Evolutionary conservation across 92 coral and sea anemone species (phyloP).

Genomic region (Phenganax marumi): DNA sequence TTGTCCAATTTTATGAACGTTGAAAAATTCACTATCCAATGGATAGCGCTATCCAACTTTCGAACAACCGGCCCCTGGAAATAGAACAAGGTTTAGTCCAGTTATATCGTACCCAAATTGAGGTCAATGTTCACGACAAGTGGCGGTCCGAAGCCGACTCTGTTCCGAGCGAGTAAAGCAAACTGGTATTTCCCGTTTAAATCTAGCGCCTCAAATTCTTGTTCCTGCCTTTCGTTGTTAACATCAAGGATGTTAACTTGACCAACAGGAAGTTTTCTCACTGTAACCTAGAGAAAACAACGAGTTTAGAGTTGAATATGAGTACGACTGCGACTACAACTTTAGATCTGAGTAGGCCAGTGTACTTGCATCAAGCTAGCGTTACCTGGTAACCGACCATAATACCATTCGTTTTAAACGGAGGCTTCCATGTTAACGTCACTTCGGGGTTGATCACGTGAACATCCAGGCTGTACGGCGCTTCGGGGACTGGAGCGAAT

Average conservation of each 20-base stretch:
- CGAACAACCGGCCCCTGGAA: no score
- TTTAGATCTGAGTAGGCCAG: slow-evolving; percentile 3
- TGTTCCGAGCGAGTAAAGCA: slow-evolving; percentile 76
- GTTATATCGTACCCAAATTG: slow-evolving; percentile 61
- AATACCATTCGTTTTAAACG: slow-evolving; percentile 65
- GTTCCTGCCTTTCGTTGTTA: background rate
- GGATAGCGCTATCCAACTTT: no score
- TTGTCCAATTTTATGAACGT: background rate
- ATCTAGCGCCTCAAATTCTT: slow-evolving; percentile 63
- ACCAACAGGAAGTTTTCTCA: slow-evolving; percentile 43
- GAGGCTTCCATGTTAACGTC: slow-evolving; percentile 73
- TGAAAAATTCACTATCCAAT: no score
- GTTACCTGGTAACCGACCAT: slow-evolving; percentile 67
- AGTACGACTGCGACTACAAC: background rate
- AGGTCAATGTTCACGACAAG: slow-evolving; percentile 77
- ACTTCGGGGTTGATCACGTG: slow-evolving; percentile 67
- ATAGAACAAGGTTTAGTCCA: no score
- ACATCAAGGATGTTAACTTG: slow-evolving; percentile 31
- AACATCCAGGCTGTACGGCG: slow-evolving; percentile 66
- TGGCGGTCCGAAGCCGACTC: slow-evolving; percentile 86
- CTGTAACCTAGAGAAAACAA: background rate
- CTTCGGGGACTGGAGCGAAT: slow-evolving; percentile 69
- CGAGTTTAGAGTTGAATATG: no score
- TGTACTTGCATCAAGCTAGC: background rate
- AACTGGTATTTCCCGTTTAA: slow-evolving; percentile 67